Evolutionary conservation across 1,140 invertebrate species (phyloP).

Genomic region (Solenopsis invicta): DNA sequence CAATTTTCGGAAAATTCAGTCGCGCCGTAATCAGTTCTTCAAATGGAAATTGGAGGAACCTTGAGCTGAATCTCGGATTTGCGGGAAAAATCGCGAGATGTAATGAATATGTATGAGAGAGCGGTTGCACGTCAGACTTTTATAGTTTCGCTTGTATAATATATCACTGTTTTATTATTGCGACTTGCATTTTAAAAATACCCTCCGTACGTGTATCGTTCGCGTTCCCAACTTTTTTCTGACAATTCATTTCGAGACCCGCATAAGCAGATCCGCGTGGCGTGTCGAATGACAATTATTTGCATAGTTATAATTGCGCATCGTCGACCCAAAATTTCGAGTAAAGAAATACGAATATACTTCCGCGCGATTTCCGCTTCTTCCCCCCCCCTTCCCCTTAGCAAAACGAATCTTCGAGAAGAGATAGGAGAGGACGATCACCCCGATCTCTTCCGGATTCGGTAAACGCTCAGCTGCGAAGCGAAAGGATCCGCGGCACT

Average conservation of each 20-base stretch:
- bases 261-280: not conserved
- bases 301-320: constrained; percentile 13
- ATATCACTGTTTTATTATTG: constrained; percentile 3
- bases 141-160: not conserved
- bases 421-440: constrained; percentile 21
- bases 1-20: not conserved
- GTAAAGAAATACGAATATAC: not conserved
- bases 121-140: not conserved
- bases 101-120: not conserved
- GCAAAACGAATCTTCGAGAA: not conserved
- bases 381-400: not conserved
- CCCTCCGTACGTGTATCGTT: too few relatives aligned
- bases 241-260: constrained; percentile 22
- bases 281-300: constrained; percentile 43
- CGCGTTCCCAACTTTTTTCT: not conserved
- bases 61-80: not conserved
- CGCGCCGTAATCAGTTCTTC: not conserved
- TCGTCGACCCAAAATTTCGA: constrained; percentile 39
- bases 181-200: not conserved
- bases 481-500: constrained; percentile 70
- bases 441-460: constrained; percentile 39
- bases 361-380: not conserved
- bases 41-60: not conserved
- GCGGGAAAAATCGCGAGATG: not conserved
- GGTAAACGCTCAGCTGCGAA: constrained; percentile 25